Evolutionary conservation across 1,140 invertebrate species (phyloP), one percentile per base, ranked within the genome.

Genomic region (Pseudomyrmex gracilis): DNA sequence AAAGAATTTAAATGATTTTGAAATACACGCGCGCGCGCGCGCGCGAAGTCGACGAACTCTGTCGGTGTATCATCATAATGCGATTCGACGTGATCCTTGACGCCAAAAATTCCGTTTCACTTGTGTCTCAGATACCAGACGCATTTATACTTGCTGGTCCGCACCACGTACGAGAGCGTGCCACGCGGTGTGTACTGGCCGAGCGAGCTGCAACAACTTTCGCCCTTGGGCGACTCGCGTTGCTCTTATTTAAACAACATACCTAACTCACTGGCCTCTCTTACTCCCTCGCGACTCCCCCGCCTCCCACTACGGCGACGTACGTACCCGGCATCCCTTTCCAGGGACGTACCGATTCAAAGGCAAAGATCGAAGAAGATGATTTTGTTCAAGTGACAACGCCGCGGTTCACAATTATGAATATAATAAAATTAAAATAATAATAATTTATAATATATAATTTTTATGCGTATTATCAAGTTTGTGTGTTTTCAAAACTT

Each of bases 171-270:
- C 89, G 77, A 84, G 83, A 84, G 85, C 85, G 83, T 85, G 84
- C 83, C 83, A 74, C 77, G 68, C 85, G 80, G 82, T 83, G 73
- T 87, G 84, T 89, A 85, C 82, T 85, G 22, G 77, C 73, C 67
- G 68, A 70, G 83, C 87, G 80, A 84, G 90, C 86, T 78, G 89
- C 89, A 91, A 90, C 89, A 92, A 93, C 92, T 92, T 93, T 93
- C 92, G 93, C 93, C 93, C 93, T 94, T 94, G 93, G 91, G 73
- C 83, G 82, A 83, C 73, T 93, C 91, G 88, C 88, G 83, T 91
- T 93, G 92, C 92, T 94, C 93, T 94, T 93, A 93, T 93, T 94
- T 92, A 93, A 93, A 93, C 92, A 93, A 91, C 93, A 93, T 93
- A 93, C 93, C 91, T 90, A 93, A 92, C 92, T 92, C 90, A 91